These are phyloP conservation scores for Lamproptera curius DNA, from an alignment of 2,888 invertebrate species.

Conservation along the genomic window DNA sequence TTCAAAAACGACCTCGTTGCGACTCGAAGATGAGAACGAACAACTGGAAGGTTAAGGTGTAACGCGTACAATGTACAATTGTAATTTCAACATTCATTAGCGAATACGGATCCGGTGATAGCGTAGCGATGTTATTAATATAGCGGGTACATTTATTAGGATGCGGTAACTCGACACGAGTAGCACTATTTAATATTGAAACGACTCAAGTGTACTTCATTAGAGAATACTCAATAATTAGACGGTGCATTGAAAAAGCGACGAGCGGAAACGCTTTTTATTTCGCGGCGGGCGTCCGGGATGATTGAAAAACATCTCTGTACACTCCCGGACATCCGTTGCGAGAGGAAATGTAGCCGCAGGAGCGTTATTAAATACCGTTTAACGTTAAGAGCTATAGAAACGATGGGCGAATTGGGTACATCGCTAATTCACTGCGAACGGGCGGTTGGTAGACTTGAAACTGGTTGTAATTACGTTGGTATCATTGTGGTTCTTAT, in stretches of 20 bases:
- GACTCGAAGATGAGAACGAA: conserved; percentile 63
- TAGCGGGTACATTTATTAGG: too few relatives aligned
- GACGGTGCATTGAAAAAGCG: too few relatives aligned
- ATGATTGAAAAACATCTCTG: conserved; percentile 60
- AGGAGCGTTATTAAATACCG: conserved; percentile 44
- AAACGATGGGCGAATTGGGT: neutral
- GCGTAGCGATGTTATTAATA: too few relatives aligned
- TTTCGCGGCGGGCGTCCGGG: conserved; percentile 24
- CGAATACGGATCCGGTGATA: too few relatives aligned
- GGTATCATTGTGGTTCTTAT: too few relatives aligned
- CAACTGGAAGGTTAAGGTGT: conserved; percentile 50
- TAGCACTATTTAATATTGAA: too few relatives aligned
- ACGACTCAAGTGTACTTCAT: neutral
- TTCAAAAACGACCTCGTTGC: conserved; percentile 52
- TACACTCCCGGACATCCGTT: conserved; percentile 12
- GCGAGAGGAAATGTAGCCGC: conserved; percentile 46
- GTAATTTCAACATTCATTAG: too few relatives aligned
- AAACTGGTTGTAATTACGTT: too few relatives aligned
- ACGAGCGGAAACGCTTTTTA: conserved; percentile 17
- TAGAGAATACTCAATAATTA: neutral
- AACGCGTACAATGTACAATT: too few relatives aligned
- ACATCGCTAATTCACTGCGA: too few relatives aligned
- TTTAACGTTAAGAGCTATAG: conserved; percentile 20
- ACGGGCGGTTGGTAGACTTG: too few relatives aligned
- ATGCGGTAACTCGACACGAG: neutral